Percentiles rank a stretch among this genome's conserved stretches.
Conservation (phyloP, 2,113 vertebrate species). For the Ophthalmolycus amberensis region DNA sequence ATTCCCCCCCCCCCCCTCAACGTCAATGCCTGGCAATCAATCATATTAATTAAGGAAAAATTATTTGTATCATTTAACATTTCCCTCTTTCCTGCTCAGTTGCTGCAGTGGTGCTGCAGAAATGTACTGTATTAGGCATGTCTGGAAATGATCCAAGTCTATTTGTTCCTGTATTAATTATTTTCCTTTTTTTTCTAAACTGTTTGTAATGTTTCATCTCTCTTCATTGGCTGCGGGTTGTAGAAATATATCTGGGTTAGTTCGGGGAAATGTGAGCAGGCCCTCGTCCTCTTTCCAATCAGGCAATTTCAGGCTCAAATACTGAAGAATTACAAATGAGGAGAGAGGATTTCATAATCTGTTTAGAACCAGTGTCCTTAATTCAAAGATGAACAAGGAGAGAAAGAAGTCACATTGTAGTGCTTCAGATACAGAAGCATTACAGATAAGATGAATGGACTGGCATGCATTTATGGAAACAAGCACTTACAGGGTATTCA, state of each 20-base stretch:
- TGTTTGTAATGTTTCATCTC: conserved; percentile 67
- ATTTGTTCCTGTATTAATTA: conserved; percentile 56
- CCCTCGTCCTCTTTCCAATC: conserved; percentile 46
- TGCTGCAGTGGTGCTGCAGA: conserved; percentile 60
- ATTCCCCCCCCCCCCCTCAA: conserved; percentile 89
- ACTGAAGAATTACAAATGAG: conserved; percentile 56
- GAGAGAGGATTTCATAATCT: conserved; percentile 47
- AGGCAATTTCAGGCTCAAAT: conserved; percentile 52
- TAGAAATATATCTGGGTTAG: conserved; percentile 72
- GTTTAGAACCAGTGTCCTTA: conserved; percentile 49
- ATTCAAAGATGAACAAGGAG: conserved; percentile 56
- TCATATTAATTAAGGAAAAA: conserved; percentile 94
- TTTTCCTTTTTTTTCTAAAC: conserved; percentile 27
- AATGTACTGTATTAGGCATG: conserved; percentile 59
- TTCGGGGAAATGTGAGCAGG: conserved; percentile 47
- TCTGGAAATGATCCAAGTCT: conserved; percentile 69
- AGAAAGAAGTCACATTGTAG: conserved; percentile 51
- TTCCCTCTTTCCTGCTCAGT: conserved; percentile 78
- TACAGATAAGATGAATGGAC: conserved; percentile 73
- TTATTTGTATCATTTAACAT: conserved; percentile 89
- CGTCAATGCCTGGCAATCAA: conserved; percentile 96
- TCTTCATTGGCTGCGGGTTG: conserved; percentile 66
- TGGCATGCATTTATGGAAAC: conserved; percentile 78
- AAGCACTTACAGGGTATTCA: conserved; percentile 74
- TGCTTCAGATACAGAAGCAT: conserved; percentile 42